Evolutionary conservation across 2,113 vertebrate species (phyloP).

Genomic region (Carassius gibelio): DNA sequence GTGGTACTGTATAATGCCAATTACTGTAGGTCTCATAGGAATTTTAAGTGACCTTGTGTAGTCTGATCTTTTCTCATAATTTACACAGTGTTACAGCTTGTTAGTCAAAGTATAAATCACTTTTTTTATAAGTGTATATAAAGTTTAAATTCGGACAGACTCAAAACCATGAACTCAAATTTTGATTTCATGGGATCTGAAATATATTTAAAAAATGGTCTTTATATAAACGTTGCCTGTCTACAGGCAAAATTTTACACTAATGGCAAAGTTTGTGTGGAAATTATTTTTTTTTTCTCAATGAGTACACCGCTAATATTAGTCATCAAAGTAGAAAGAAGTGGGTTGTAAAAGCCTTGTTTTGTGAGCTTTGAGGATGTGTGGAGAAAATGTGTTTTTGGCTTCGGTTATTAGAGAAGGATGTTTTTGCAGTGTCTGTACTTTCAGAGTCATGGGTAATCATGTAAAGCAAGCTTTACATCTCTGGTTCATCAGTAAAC

Average conservation of each 20-base stretch:
- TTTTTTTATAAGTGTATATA: neutral
- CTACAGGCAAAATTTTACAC: neutral
- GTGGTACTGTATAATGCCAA: constrained; percentile 8
- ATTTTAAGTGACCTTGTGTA: constrained; percentile 12
- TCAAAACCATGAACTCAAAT: neutral
- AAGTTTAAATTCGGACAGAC: neutral
- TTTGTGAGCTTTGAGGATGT: constrained; percentile 4
- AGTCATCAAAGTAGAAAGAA: constrained; percentile 11
- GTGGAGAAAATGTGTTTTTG: constrained; percentile 16
- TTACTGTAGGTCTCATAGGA: neutral
- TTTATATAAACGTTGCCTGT: neutral
- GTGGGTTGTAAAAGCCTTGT: neutral
- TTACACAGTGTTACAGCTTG: neutral
- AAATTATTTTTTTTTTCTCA: neutral
- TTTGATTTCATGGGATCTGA: neutral
- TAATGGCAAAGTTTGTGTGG: neutral
- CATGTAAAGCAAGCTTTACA: neutral
- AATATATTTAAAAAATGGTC: neutral
- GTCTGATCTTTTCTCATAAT: neutral
- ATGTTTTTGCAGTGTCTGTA: constrained; percentile 19
- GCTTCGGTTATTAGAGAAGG: constrained; percentile 10
- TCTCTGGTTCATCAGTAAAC: neutral
- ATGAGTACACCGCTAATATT: neutral
- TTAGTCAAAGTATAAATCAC: neutral
- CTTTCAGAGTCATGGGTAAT: constrained; percentile 6